A percentile compares a stretch with the other conserved stretches of the same genome.
phyloP scores from a whole-genome alignment of 2,797 vertebrate genomes.

The Scomberomorus guttatus region DNA sequence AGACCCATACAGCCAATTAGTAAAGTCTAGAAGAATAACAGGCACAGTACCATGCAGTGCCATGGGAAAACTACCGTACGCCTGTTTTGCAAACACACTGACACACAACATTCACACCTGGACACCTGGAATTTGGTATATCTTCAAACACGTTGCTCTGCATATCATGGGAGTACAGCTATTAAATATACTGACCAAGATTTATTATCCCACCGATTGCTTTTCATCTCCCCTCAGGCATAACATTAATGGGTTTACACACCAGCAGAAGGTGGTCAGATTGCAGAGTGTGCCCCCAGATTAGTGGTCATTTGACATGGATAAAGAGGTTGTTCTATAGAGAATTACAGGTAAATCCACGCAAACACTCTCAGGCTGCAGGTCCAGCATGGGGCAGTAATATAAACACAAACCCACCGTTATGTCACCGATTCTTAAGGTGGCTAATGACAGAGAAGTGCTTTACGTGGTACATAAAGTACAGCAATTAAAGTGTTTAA shows the following conservation, averaged over 20 bases:
- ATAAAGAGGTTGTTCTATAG: conserved; percentile 62
- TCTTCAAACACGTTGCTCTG: not conserved
- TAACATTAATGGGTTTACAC: conserved; percentile 2
- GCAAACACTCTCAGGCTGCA: conserved; percentile 21
- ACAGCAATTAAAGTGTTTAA: conserved; percentile 9
- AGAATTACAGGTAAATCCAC: conserved; percentile 73
- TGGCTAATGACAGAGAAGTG: conserved; percentile 4
- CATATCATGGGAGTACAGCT: not conserved
- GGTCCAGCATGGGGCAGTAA: not conserved
- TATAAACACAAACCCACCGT: conserved; percentile 22
- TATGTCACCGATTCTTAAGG: conserved; percentile 37
- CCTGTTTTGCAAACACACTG: not conserved
- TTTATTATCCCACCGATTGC: not conserved
- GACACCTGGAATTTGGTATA: conserved; percentile 2
- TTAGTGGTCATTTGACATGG: conserved; percentile 74
- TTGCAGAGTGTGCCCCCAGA: conserved; percentile 41
- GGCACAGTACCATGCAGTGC: conserved; percentile 44
- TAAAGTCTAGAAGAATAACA: conserved; percentile 41
- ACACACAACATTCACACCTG: not conserved
- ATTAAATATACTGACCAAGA: not conserved
- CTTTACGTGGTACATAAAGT: not conserved
- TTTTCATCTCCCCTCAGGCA: not conserved
- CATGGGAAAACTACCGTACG: conserved; percentile 16
- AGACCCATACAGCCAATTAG: conserved; percentile 66
- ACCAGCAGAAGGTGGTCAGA: conserved; percentile 19